These are phyloP conservation scores for Megamerina dolium DNA, from an alignment of 2,888 invertebrate genomes.

Conservation along the genomic window DNA sequence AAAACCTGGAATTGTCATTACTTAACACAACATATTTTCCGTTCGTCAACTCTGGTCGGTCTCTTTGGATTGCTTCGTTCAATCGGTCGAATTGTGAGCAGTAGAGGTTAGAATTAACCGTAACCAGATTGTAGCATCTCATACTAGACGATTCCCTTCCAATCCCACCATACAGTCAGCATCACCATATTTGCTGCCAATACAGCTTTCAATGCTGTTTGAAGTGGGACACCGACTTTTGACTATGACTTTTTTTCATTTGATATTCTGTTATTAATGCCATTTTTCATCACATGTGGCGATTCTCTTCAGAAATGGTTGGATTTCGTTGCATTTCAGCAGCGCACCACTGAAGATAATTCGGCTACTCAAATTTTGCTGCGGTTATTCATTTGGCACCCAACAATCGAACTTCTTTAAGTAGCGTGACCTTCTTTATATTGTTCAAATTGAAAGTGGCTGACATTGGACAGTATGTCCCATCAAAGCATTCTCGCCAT, in stretches of 20 bases:
- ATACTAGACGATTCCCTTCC: neutral
- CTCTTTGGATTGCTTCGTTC: neutral
- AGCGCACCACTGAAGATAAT: neutral
- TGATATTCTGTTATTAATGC: neutral
- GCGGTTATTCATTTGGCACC: constrained; percentile 8
- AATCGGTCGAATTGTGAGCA: neutral
- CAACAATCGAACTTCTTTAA: no score
- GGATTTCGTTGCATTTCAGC: neutral
- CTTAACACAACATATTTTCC: neutral
- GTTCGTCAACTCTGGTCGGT: neutral
- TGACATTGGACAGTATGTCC: no score
- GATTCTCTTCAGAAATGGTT: neutral
- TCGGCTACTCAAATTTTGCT: neutral
- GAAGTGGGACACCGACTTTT: neutral
- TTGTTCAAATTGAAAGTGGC: no score
- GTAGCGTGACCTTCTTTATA: no score
- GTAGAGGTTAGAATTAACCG: neutral
- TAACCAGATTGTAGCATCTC: neutral
- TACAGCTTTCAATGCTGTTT: neutral
- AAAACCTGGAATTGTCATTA: neutral
- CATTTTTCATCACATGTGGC: neutral
- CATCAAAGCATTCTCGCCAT: no score
- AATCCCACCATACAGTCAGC: neutral
- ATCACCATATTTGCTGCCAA: neutral
- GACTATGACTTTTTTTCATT: constrained; percentile 1